phyloP scores from a whole-genome alignment of 2,113 vertebrate genomes.

The Pimephales promelas region DNA sequence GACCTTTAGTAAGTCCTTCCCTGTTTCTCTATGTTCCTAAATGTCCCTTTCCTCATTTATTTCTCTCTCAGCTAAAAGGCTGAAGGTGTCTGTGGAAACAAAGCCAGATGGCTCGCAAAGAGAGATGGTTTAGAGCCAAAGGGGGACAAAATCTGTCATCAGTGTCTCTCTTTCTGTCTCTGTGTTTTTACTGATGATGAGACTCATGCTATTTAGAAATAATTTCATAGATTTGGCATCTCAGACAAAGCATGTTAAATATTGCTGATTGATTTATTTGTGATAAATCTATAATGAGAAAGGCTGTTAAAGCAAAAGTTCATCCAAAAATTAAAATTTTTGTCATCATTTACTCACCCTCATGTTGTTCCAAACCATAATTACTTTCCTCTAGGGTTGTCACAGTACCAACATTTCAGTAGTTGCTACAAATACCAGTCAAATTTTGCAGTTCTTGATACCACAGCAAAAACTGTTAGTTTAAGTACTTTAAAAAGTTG shows the following conservation, averaged over 20 bases:
- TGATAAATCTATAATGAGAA: background rate
- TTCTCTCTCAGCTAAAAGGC: slow-evolving; percentile 23
- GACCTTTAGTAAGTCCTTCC: background rate
- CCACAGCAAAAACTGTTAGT: too few relatives aligned
- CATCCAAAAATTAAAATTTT: background rate
- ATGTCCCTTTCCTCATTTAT: background rate
- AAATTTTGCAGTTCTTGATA: too few relatives aligned
- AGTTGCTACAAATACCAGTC: too few relatives aligned
- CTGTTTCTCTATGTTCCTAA: slow-evolving; percentile 9
- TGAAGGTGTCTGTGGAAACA: slow-evolving; percentile 8
- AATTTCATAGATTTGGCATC: too few relatives aligned
- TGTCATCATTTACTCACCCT: background rate
- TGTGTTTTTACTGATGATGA: background rate
- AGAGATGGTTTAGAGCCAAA: slow-evolving; percentile 24
- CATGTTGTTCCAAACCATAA: background rate
- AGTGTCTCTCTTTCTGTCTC: background rate
- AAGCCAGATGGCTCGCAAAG: slow-evolving; percentile 24
- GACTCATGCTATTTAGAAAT: slow-evolving; percentile 7
- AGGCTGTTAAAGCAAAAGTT: background rate
- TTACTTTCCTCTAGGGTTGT: background rate
- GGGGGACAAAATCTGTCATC: slow-evolving; percentile 27
- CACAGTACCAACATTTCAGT: too few relatives aligned
- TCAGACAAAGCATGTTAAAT: too few relatives aligned
- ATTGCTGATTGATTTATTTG: background rate
- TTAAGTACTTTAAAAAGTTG: too few relatives aligned